A percentile compares a stretch with the other conserved stretches of the same genome.
Conservation (phyloP, 2,888 invertebrate species). For the Silvanus unidentatus region DNA sequence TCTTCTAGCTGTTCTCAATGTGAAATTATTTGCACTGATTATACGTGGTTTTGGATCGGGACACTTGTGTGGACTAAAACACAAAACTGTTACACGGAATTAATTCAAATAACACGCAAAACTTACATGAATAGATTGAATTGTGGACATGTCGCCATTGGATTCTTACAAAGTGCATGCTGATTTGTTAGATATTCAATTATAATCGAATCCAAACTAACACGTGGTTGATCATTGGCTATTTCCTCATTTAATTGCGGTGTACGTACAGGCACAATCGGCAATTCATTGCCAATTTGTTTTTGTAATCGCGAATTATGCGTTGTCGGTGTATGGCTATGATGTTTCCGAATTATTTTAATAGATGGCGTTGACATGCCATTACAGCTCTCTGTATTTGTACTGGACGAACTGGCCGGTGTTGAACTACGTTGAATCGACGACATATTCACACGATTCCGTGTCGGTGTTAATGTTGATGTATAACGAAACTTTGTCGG, state of each 20-base stretch:
- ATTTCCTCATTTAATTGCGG: slow-evolving; percentile 22
- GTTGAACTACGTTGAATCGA: slow-evolving; percentile 21
- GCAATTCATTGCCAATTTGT: slow-evolving; percentile 45
- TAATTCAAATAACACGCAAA: no score
- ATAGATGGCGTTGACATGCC: slow-evolving; percentile 22
- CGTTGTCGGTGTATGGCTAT: slow-evolving; percentile 14
- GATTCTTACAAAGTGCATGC: slow-evolving; percentile 96
- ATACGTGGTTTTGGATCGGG: slow-evolving; percentile 75
- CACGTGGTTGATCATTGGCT: slow-evolving; percentile 43
- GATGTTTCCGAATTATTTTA: slow-evolving; percentile 31
- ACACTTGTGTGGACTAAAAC: slow-evolving; percentile 85
- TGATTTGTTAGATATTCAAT: slow-evolving; percentile 96
- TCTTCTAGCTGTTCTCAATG: slow-evolving; percentile 55
- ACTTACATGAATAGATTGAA: slow-evolving; percentile 85
- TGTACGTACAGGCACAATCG: slow-evolving; percentile 24
- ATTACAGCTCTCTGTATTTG: slow-evolving; percentile 14
- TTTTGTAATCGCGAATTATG: slow-evolving; percentile 47
- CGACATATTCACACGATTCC: slow-evolving; percentile 28
- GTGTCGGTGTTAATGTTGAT: slow-evolving; percentile 50
- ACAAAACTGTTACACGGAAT: slow-evolving; percentile 7
- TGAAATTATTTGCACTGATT: slow-evolving; percentile 65
- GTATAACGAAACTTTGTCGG: slow-evolving; percentile 46
- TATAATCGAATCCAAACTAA: slow-evolving; percentile 85
- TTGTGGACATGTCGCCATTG: slow-evolving; percentile 95
- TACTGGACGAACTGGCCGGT: slow-evolving; percentile 9